phyloP scores from a whole-genome alignment of 2,888 invertebrate species.

The Parascotia fuliginaria region DNA sequence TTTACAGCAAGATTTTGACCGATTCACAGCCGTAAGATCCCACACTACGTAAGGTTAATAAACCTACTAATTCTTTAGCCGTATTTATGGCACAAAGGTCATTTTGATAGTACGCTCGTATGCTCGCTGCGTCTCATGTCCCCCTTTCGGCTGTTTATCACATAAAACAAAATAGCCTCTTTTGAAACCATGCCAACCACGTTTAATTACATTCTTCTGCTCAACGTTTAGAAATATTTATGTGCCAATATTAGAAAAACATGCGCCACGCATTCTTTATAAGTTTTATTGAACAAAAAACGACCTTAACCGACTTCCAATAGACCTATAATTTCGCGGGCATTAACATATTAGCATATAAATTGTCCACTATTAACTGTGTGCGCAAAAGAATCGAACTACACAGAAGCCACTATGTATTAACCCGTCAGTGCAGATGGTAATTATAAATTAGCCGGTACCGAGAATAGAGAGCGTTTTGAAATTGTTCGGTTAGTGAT shows the following conservation, averaged over 20 bases:
- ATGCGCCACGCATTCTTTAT: conserved; percentile 16
- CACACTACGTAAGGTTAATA: neutral
- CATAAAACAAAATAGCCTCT: conserved; percentile 21
- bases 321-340: conserved; percentile 51
- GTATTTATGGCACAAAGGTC: neutral
- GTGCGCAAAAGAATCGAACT: conserved; percentile 36
- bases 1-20: too few relatives aligned
- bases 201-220: conserved; percentile 34
- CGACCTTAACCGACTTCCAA: conserved; percentile 54
- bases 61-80: neutral
- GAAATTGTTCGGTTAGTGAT: conserved; percentile 17
- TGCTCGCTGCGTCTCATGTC: conserved; percentile 18
- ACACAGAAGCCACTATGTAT: conserved; percentile 25
- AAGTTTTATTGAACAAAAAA: conserved; percentile 32
- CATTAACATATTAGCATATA: conserved; percentile 54
- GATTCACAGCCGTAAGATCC: too few relatives aligned
- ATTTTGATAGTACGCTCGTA: neutral
- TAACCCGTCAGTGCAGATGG: conserved; percentile 21
- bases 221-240: conserved; percentile 38
- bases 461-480: conserved; percentile 26
- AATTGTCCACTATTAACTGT: conserved; percentile 51
- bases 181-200: conserved; percentile 37
- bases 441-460: conserved; percentile 16
- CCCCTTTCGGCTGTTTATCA: conserved; percentile 15
- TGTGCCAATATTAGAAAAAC: conserved; percentile 41